Conservation (phyloP, 1,140 invertebrate genomes). For the Tyrophagus putrescentiae region DNA sequence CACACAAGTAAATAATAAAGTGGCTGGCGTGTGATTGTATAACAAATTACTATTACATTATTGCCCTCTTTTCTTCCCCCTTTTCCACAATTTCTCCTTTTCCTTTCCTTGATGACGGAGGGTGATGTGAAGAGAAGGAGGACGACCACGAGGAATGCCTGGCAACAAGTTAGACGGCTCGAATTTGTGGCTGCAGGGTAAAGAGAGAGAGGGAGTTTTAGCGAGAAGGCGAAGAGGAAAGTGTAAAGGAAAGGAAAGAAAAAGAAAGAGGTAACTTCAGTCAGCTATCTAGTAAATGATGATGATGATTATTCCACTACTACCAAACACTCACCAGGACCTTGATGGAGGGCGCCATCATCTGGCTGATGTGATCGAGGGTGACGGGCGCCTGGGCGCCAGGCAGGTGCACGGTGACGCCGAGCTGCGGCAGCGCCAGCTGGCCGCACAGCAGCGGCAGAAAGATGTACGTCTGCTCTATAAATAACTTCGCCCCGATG, state of each 20-base stretch:
- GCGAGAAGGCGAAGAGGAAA: neutral
- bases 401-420: neutral
- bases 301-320: too few relatives aligned
- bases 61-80: too few relatives aligned
- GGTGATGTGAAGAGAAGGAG: too few relatives aligned
- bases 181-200: neutral
- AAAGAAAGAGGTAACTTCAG: neutral
- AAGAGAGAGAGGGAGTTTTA: too few relatives aligned
- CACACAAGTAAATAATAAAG: too few relatives aligned
- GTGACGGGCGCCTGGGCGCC: neutral
- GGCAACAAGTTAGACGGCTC: neutral
- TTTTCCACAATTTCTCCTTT: too few relatives aligned
- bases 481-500: neutral
- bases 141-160: neutral
- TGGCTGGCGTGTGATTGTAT: too few relatives aligned
- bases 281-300: too few relatives aligned
- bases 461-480: slow-evolving; percentile 7
- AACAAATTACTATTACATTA: too few relatives aligned
- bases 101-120: too few relatives aligned
- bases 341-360: neutral
- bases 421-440: neutral
- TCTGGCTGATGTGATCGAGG: slow-evolving; percentile 8
- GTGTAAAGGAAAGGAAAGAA: neutral
- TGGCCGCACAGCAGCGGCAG: neutral
- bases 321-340: neutral